These are phyloP conservation scores for Bergia sp. DNA, from an alignment of 92 coral and sea anemone genomes.

Conservation along the genomic window DNA sequence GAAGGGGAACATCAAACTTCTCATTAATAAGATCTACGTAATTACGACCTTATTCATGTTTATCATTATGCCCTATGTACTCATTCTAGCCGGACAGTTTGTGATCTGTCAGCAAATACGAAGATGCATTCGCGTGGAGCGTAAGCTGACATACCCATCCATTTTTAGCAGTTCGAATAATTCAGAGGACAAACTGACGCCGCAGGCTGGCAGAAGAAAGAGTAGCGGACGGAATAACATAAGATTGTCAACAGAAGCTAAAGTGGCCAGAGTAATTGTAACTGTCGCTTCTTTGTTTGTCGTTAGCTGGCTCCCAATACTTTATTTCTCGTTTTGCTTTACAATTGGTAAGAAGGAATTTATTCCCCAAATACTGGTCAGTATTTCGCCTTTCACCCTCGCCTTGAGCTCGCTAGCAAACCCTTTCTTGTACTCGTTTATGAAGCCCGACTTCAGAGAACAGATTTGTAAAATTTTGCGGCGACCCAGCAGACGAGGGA, in stretches of 20 bases:
- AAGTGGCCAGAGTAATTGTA: slow-evolving; percentile 80
- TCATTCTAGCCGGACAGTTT: slow-evolving; percentile 69
- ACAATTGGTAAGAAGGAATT: slow-evolving; percentile 33
- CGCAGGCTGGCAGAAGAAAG: not conserved
- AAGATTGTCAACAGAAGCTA: slow-evolving; percentile 74
- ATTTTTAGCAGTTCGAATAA: not conserved
- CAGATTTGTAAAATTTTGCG: slow-evolving; percentile 62
- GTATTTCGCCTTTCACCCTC: slow-evolving; percentile 76
- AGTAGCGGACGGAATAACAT: not conserved
- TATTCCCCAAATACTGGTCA: slow-evolving; percentile 56
- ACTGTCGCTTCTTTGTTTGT: slow-evolving; percentile 78
- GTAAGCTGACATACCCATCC: slow-evolving; percentile 22
- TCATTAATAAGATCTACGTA: slow-evolving; percentile 64
- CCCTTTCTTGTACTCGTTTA: slow-evolving; percentile 79
- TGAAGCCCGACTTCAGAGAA: slow-evolving; percentile 84
- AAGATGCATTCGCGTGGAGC: slow-evolving; percentile 51
- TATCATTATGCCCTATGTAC: slow-evolving; percentile 60
- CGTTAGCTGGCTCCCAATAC: slow-evolving; percentile 76
- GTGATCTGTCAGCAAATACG: slow-evolving; percentile 72
- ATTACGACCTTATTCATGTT: slow-evolving; percentile 57
- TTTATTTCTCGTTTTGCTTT: slow-evolving; percentile 59
- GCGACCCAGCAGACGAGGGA: slow-evolving; percentile 22
- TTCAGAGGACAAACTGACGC: not conserved
- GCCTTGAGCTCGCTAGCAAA: slow-evolving; percentile 76
- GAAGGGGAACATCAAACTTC: slow-evolving; percentile 55